These are phyloP conservation scores for Alcis repandata DNA, from an alignment of 2,888 invertebrate genomes.

Conservation along the genomic window DNA sequence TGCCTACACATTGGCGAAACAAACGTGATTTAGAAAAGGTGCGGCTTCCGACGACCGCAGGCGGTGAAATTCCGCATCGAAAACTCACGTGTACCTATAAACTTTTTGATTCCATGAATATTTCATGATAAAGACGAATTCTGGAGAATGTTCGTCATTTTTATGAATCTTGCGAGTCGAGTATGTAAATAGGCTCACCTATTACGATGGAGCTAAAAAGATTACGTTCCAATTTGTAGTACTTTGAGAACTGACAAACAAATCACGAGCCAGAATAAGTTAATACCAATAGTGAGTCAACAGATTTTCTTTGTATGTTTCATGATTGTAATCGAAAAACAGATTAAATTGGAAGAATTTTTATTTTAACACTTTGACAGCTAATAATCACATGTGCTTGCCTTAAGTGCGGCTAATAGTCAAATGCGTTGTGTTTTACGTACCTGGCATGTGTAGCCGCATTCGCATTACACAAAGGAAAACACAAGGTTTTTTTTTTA, in stretches of 20 bases:
- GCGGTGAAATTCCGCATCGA: conserved; percentile 19
- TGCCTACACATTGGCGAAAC: conserved; percentile 26
- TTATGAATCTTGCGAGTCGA: conserved; percentile 25
- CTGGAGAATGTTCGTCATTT: conserved; percentile 23
- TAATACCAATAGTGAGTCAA: neutral
- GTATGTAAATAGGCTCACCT: conserved; percentile 30
- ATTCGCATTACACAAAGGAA: no score
- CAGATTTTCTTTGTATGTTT: neutral
- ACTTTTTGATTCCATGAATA: conserved; percentile 42
- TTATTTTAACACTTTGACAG: no score
- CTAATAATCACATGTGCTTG: no score
- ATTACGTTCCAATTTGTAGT: conserved; percentile 24
- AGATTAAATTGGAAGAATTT: no score
- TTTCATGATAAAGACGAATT: conserved; percentile 36
- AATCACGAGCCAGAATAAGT: neutral
- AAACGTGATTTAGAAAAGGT: conserved; percentile 28
- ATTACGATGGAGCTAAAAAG: conserved; percentile 28
- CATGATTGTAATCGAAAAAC: neutral
- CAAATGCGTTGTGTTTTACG: no score
- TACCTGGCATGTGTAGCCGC: no score
- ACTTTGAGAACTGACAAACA: conserved; percentile 14
- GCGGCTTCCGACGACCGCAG: conserved; percentile 17
- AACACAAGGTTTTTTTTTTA: no score
- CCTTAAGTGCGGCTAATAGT: no score
- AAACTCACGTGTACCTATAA: conserved; percentile 29